phyloP scores from a whole-genome alignment of 2,797 vertebrate species.

The Rhincodon typus region DNA sequence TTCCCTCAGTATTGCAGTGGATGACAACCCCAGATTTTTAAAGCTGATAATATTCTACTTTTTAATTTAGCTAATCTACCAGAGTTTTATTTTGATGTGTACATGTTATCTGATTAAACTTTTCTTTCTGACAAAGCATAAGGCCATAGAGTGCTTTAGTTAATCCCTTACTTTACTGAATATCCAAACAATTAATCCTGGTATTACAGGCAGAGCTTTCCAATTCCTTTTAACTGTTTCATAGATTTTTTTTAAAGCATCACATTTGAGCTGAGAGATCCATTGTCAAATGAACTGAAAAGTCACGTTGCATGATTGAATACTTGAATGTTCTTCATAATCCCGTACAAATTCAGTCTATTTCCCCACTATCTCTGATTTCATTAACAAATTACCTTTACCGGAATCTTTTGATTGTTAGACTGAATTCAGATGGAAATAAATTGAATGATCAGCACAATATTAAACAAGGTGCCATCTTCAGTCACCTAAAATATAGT shows the following conservation, averaged over 20 bases:
- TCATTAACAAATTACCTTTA: background rate
- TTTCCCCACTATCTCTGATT: background rate
- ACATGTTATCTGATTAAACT: background rate
- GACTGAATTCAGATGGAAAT: background rate
- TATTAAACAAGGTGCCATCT: background rate
- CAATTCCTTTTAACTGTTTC: background rate
- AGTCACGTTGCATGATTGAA: background rate
- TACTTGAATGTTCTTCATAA: background rate
- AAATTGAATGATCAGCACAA: background rate
- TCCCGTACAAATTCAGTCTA: background rate
- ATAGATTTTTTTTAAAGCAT: background rate
- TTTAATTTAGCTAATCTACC: background rate
- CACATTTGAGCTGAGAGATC: background rate
- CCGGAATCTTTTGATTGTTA: background rate
- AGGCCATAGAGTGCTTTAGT: background rate
- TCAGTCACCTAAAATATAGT: background rate
- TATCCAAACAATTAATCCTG: background rate
- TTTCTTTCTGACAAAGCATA: background rate
- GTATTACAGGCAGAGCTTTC: background rate
- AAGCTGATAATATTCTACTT: background rate
- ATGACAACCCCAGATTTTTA: background rate
- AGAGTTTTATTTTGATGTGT: background rate
- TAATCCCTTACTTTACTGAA: background rate
- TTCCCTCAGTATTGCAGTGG: background rate
- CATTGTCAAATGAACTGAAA: background rate